Evolutionary conservation across 2,888 invertebrate genomes (phyloP).

Genomic region (Tachystola acroxantha): DNA sequence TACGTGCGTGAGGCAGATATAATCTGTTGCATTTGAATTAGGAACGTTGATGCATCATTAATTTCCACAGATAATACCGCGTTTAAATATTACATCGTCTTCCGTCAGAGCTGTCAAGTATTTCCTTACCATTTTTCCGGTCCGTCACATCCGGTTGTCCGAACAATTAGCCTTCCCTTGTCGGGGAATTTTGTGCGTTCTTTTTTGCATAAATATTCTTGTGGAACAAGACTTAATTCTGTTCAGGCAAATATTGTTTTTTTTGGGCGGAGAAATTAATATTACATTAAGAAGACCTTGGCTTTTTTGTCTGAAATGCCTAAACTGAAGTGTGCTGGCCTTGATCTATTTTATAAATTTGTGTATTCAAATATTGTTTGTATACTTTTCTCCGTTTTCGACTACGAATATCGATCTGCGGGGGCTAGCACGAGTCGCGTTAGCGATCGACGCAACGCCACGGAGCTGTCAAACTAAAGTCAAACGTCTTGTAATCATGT

Average conservation of each 20-base stretch:
- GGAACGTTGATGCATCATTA: constrained; percentile 1
- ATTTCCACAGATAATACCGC: constrained; percentile 7
- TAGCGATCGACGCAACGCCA: no score
- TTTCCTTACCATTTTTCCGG: constrained; percentile 44
- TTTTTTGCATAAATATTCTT: constrained; percentile 39
- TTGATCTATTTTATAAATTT: no score
- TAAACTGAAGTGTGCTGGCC: no score
- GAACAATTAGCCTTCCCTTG: constrained; percentile 45
- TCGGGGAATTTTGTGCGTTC: constrained; percentile 23
- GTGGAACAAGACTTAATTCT: constrained; percentile 38
- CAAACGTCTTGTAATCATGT: no score
- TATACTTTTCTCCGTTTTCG: no score
- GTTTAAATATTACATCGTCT: constrained; percentile 31
- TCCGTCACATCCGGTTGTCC: constrained; percentile 44
- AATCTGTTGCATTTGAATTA: not conserved
- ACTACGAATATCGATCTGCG: no score
- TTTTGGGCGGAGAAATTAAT: constrained; percentile 6
- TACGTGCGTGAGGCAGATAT: no score
- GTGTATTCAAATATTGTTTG: no score
- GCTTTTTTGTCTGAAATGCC: no score
- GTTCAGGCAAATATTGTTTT: constrained; percentile 34
- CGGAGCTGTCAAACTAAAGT: no score
- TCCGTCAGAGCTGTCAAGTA: constrained; percentile 33
- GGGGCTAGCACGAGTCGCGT: no score
- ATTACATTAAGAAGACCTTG: not conserved